Base-by-base conservation (phyloP, 2,113 vertebrate species). In the Theropithecus gelada region DNA sequence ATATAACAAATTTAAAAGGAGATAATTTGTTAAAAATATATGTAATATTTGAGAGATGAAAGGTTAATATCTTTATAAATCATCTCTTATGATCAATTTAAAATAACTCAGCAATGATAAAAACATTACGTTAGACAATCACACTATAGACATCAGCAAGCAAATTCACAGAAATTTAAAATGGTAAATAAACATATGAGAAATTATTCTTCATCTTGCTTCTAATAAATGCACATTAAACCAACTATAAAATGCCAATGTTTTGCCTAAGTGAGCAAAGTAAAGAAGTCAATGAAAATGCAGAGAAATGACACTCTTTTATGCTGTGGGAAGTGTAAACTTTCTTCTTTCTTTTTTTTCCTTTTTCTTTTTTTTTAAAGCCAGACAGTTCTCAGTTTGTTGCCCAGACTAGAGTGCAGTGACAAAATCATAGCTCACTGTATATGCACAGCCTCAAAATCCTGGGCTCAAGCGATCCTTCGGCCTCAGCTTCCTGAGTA, bases 131-230 rank as follows among this genome's bases (percentile, higher is more conserved):
- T 68, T 30, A 90, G 38, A 97, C 73, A 86, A 84, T 66, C n/a
- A 68, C n/a, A 40, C 66, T 76, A n/a, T 14, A 30, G 59, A 88
- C 18, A 61, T 8, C 68, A 72, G 25, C 18, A 75, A 45, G 23
- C 18, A 95, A 92, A 92, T 85, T 57, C 59, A 86, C 59, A 78
- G 25, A 55, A 89, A 16, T 70, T 72, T 80, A 94, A 88, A 90
- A 83, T 30, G 10, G 25, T n/a, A 92, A 96, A 70, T 52, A 78
- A 76, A 59, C 5, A 83, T 27, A 78, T 27, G 10, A 70, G 66
- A 95, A 87, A 76, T 72, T 43, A 75, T 45, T 78, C 40, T 93
- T 22, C 13, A 87, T 11, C 22, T 91, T 27, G 72, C 16, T 35
- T 79, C 20, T 52, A 87, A 81, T 68, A 87, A 94, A 85, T 72